phyloP scores from a whole-genome alignment of 2,888 invertebrate genomes.

The Athalia rosae region DNA sequence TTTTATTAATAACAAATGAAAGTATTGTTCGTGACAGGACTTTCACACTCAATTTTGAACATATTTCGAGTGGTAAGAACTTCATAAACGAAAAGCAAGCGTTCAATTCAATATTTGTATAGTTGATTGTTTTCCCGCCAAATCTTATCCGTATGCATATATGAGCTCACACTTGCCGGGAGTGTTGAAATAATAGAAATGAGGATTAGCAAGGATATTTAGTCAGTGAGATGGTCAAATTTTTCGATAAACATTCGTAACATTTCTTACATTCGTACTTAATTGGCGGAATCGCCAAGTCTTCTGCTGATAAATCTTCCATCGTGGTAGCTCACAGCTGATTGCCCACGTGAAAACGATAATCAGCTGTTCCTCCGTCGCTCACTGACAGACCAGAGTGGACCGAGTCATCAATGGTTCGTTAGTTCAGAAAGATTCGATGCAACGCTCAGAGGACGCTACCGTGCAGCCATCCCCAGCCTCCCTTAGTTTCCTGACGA shows the following conservation, averaged over 20 bases:
- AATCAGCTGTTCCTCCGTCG: constrained; percentile 68
- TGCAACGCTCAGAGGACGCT: constrained; percentile 4
- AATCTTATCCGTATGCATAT: not conserved
- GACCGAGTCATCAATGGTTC: constrained; percentile 37
- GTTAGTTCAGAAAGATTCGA: constrained; percentile 24
- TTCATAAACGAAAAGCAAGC: not conserved
- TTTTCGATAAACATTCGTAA: not conserved
- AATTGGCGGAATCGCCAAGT: constrained; percentile 79
- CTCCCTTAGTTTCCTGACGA: not conserved
- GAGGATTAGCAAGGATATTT: constrained; percentile 2
- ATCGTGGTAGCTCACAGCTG: constrained; percentile 66
- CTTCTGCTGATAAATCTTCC: constrained; percentile 76
- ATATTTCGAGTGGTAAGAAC: not conserved
- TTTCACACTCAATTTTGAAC: not conserved
- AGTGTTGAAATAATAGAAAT: not conserved
- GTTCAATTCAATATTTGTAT: constrained; percentile 13
- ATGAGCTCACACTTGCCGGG: constrained; percentile 11
- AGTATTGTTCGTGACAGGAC: no score
- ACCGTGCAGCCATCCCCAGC: constrained; percentile 37
- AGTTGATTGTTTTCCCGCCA: constrained; percentile 26
- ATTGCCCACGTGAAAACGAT: constrained; percentile 64
- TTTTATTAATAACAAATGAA: no score
- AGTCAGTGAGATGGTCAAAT: not conserved
- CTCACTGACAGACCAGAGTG: constrained; percentile 19
- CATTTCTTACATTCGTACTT: constrained; percentile 88